Base-by-base conservation (phyloP, 2,888 invertebrate genomes). In the Flexamia atlantica region DNA sequence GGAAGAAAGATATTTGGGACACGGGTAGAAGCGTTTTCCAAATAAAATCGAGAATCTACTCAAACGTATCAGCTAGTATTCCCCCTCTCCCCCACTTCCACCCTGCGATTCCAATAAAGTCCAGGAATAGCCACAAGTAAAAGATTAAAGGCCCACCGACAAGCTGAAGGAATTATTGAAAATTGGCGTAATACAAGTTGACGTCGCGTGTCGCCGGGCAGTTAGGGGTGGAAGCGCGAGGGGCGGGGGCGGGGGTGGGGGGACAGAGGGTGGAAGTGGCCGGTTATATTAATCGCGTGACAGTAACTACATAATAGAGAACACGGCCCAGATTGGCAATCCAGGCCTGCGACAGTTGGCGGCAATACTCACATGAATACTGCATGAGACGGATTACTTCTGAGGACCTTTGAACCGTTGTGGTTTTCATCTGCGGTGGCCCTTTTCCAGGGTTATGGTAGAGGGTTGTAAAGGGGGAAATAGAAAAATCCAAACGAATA, bases 121-220 rank as follows among this genome's bases (percentile, higher is more conserved):
- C 42, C n/a, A n/a, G 23, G 74, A 76, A 76, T 70, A 76, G 74
- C 74, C 74, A 76, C 74, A 76, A 76, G 74, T 42, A 72, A 76
- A 76, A 76, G 74, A 76, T 76, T 76, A 76, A 76, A 76, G 74
- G 74, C 25, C 20, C 72, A 40, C 72, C 46, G 74, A 72, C 72
- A 72, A 46, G 74, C 28, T 50, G 28, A 76, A 46, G 74, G 74
- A 76, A 76, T 76, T 76, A 76, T 76, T 76, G 74, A 76, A 76
- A 76, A 76, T 76, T 50, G 74, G 74, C 46, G 46, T 76, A 76
- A 76, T 76, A 76, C 46, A 76, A 76, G 74, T 46, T 46, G 74
- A 76, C 74, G 74, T 76, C 74, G 74, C 74, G 74, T 76, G 74
- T 25, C 17, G 46, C 0, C 23, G 46, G 42, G 46, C 46, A 46